phyloP scores from a whole-genome alignment of 2,888 invertebrate species.

The Rhimphoctona megacephalus region DNA sequence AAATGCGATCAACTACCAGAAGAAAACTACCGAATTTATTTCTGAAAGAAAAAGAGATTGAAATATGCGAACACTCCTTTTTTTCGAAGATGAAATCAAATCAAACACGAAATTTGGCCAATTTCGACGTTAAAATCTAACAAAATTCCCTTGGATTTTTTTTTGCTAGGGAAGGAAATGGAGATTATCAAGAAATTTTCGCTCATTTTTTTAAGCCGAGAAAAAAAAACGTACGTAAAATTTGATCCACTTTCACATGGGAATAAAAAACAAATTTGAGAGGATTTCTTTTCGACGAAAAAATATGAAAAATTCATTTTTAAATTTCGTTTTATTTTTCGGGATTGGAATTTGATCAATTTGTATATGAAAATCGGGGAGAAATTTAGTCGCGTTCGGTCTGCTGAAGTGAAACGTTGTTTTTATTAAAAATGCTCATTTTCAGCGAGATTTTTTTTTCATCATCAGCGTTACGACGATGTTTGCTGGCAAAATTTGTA shows the following conservation, averaged over 20 bases:
- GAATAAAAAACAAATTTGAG: neutral
- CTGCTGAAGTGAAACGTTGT: neutral
- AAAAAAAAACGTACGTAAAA: neutral
- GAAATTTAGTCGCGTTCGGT: neutral
- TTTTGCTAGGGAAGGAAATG: neutral
- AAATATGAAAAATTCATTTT: neutral
- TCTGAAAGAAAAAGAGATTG: neutral
- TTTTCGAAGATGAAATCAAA: neutral
- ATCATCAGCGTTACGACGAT: neutral
- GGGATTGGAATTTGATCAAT: neutral
- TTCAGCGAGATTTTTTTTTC: neutral
- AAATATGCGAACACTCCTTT: neutral
- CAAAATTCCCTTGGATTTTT: neutral
- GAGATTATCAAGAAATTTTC: neutral
- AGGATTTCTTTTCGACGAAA: neutral
- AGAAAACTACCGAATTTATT: neutral
- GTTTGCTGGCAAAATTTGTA: neutral
- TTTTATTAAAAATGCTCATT: neutral
- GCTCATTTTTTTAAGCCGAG: neutral
- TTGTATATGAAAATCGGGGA: neutral
- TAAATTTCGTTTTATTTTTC: neutral
- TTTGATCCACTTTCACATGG: neutral
- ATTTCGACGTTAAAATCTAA: neutral
- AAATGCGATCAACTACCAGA: neutral
- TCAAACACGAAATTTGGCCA: neutral